Evolutionary conservation across 2,888 invertebrate species (phyloP), one percentile per base, ranked within the genome.

Genomic region (Macropis europaea): DNA sequence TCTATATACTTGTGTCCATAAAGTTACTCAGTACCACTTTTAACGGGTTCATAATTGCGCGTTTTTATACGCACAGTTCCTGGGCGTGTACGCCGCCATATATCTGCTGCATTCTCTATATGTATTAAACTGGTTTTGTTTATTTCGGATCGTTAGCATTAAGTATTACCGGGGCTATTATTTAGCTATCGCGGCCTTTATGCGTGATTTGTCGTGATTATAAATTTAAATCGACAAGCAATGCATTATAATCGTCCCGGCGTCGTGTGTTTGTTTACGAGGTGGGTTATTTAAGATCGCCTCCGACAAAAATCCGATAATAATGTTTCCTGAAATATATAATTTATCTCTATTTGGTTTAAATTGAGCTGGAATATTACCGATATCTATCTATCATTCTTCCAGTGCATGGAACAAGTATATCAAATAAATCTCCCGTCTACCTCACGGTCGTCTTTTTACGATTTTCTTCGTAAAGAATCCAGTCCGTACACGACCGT

Each of bases 121-220:
- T n/a, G 28, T n/a, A n/a, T n/a, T 40, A 66, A 66, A 70, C 67
- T 67, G 67, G 67, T 70, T 53, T 53, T 34, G 47, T 67, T 70
- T 60, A 70, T 59, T 59, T 69, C 67, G 50, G 13, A 59, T 59
- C 57, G 59, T 66, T 59, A 52, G 19, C 47, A 45, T 53, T 67
- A 47, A 67, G 45, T 32, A 57, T 61, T 53, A 53, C 42, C 13
- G 43, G 40, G 34, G 38, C 43, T 43, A 61, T 52, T 60, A 50
- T 28, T 56, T 17, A 47, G 57, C 28, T 30, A 34, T 24, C 36
- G 26, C 15, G 54, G 19, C 26, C 53, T 47, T 32, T 53, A 32
- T 34, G 32, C 26, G 26, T n/a, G 64, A 68, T 64, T 57, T 57
- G 61, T 50, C 52, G 32, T 28, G 50, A 69, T 66, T 60, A 66